Evolutionary conservation across 2,888 invertebrate genomes (phyloP), one percentile per base, ranked within the genome.

Genomic region (Zygothrica quintamaculata): DNA sequence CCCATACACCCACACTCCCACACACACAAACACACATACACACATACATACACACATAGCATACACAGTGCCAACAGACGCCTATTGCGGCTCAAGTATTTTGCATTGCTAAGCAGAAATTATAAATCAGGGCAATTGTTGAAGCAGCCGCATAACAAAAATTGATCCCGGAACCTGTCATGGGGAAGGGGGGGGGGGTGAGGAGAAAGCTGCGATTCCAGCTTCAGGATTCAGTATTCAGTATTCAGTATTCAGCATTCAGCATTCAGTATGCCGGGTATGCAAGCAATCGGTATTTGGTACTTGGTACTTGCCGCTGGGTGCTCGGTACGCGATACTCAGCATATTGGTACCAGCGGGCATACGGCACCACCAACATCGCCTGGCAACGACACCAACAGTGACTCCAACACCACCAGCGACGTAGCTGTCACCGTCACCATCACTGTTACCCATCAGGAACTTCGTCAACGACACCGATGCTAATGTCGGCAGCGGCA

Each of bases 101-200:
- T 86, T 86, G 85, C 85, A 86, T 88, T 86, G 85, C 85, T 88
- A 86, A 86, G 88, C 85, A 86, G 88, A 86, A 88, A 86, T 86
- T 86, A 86, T 88, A 88, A 86, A 86, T 86, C 85, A 86, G 85
- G 85, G 87, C 87, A 88, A 88, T 86, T 88, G 88, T 79, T 82
- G 87, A 88, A 80, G 72, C 80, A 81, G 86, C 76, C 81, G 86
- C 86, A 86, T 81, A 82, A 86, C 84, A 86, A 68, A 81, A 77
- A 78, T 75, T 59, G 57, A 66, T 47, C 62, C 56, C 34, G 55
- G 43, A 55, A 36, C 33, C n/a, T n/a, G n/a, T n/a, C n/a, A n/a
- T n/a, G n/a, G n/a, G n/a, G n/a, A n/a, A n/a, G n/a, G n/a, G n/a
- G n/a, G n/a, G n/a, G n/a, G n/a, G n/a, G n/a, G n/a, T n/a, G n/a